phyloP scores from a whole-genome alignment of 1,140 invertebrate species.

The Heliconius himera region DNA sequence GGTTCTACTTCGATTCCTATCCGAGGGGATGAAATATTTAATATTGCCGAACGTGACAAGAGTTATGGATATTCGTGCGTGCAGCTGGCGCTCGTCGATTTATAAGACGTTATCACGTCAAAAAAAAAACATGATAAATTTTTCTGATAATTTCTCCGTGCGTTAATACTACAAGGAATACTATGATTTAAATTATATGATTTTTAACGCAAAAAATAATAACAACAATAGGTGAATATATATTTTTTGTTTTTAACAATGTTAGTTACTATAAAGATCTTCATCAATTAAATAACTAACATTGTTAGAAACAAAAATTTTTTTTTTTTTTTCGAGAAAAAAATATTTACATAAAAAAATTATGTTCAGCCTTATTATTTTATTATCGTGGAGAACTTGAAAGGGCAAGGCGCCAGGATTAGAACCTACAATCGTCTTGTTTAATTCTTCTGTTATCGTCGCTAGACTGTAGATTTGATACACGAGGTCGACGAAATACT shows the following conservation, averaged over 20 bases:
- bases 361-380: background rate
- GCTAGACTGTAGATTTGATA: background rate
- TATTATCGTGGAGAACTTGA: background rate
- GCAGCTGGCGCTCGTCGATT: too few relatives aligned
- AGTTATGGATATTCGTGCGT: too few relatives aligned
- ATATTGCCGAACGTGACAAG: background rate
- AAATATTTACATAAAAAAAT: background rate
- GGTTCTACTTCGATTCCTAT: too few relatives aligned
- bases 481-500: background rate
- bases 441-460: background rate
- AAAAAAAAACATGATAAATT: too few relatives aligned
- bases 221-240: too few relatives aligned
- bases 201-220: too few relatives aligned
- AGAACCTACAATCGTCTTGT: background rate
- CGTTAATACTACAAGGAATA: too few relatives aligned
- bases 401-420: background rate
- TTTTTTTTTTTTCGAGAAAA: background rate
- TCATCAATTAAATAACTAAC: background rate
- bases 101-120: too few relatives aligned
- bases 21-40: background rate
- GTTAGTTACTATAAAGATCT: background rate
- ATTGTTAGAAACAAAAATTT: background rate
- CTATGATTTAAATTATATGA: too few relatives aligned
- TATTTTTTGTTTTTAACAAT: slow-evolving; percentile 3
- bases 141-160: too few relatives aligned